A percentile compares a stretch with the other conserved stretches of the same genome.
Conservation (phyloP, 2,797 vertebrate species). For the Sebastes iracundus region DNA sequence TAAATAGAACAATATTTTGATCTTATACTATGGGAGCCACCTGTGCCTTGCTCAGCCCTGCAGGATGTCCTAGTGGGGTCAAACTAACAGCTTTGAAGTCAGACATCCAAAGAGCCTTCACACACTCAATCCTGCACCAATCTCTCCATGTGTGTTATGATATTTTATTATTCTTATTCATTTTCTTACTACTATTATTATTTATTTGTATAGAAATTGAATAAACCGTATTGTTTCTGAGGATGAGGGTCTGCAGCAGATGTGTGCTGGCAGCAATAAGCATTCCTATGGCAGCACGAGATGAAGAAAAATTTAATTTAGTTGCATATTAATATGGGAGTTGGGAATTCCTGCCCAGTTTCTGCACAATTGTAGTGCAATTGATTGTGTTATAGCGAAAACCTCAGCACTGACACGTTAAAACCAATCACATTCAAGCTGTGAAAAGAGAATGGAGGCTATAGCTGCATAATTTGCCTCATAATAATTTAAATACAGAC, state of each 20-base stretch:
- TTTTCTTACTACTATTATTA: background rate
- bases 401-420: conserved; percentile 11
- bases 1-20: conserved; percentile 27
- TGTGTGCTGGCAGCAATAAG: conserved; percentile 9
- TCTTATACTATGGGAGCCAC: background rate
- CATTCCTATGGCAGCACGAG: conserved; percentile 7
- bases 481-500: conserved; percentile 24
- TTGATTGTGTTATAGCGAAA: conserved; percentile 12
- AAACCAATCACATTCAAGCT: conserved; percentile 21
- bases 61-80: background rate
- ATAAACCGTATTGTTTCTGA: conserved; percentile 13
- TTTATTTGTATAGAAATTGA: conserved; percentile 20
- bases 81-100: conserved; percentile 8
- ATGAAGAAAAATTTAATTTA: conserved; percentile 55
- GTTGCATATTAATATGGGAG: conserved; percentile 61
- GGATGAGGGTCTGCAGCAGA: conserved; percentile 3
- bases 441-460: background rate
- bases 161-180: background rate
- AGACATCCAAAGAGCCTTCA: background rate
- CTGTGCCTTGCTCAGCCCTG: background rate
- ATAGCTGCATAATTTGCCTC: conserved; percentile 17
- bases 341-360: conserved; percentile 49
- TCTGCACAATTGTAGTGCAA: conserved; percentile 21
- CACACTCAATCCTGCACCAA: background rate
- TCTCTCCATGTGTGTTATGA: background rate